Evolutionary conservation across 1,140 invertebrate genomes (phyloP), one percentile per base, ranked within the genome.

Genomic region (Anastrepha obliqua): DNA sequence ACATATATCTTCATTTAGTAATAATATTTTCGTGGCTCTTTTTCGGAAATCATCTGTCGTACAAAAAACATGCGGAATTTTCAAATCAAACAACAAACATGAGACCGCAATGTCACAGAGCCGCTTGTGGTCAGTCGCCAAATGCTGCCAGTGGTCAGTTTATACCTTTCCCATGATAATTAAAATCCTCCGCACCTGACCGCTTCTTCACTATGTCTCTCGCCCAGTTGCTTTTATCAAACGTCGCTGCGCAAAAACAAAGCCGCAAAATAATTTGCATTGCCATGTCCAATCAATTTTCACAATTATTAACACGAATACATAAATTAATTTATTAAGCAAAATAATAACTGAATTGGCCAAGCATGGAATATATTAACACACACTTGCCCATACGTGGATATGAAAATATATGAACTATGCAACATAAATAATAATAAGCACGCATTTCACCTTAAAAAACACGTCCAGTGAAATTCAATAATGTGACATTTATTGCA

Each of bases 401-500:
- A 62, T 62, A 3, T 62, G n/a, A 1, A 9, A 17, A 17, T 62
- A 62, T 62, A 62, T 62, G 13, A 8, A 62, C 29, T 29, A 9
- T 17, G 4, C 7, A 62, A 15, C n/a, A 55, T 55, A 55, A 55
- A 55, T 55, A 55, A 55, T 55, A 8, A 55, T 11, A 55, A 1
- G 6, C 51, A 55, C 51, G 51, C 51, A 55, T 55, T 55, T 29
- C 29, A 55, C 6, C 11, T 6, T 11, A 11, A 11, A 55, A 55
- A 55, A 55, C 51, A 11, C 6, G 51, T 74, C 15, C 67, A 39
- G 67, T 74, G 2, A 47, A 74, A 74, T 74, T 74, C 67, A 74
- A 74, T 74, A 74, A 74, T 44, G 42, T 74, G 67, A 74, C 67
- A 74, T 74, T 74, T 74, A 74, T 74, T 74, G 67, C 67, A 74